Evolutionary conservation across 2,113 vertebrate genomes (phyloP).

Genomic region (Sorex fumeus): DNA sequence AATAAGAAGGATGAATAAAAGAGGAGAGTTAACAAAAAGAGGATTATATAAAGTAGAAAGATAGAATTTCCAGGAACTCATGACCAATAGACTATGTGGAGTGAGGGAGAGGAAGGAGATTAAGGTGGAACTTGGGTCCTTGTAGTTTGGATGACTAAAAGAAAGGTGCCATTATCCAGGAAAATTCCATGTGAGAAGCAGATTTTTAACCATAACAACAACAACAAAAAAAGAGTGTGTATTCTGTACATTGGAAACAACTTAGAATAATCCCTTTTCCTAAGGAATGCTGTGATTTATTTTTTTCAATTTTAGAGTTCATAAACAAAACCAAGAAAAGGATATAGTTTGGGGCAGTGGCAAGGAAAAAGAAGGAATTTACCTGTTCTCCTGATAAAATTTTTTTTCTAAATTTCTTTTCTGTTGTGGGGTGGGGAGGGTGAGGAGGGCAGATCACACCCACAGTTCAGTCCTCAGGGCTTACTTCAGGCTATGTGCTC

Average conservation of each 20-base stretch:
- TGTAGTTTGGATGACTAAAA: neutral
- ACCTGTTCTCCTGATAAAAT: no score
- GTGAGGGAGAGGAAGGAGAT: neutral
- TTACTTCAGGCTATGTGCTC: no score
- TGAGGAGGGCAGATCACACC: no score
- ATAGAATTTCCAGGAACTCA: neutral
- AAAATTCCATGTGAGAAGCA: neutral
- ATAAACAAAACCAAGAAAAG: no score
- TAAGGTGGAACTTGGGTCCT: neutral
- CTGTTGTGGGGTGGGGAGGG: no score
- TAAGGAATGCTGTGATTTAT: no score
- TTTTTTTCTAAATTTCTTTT: no score
- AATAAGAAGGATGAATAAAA: neutral
- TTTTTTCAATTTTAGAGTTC: no score
- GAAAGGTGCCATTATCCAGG: neutral
- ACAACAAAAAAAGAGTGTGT: no score
- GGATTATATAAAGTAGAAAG: neutral
- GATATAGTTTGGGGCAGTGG: no score
- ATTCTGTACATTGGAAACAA: neutral
- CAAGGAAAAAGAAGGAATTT: no score
- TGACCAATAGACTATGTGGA: neutral
- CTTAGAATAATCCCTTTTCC: constrained; percentile 4
- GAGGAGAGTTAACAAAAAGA: neutral
- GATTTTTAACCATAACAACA: constrained; percentile 44
- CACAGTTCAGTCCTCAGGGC: no score